A percentile compares a stretch with the other conserved stretches of the same genome.
These are phyloP conservation scores for Delphinus delphis DNA, from an alignment of 2,113 vertebrate species.

Conservation along the genomic window DNA sequence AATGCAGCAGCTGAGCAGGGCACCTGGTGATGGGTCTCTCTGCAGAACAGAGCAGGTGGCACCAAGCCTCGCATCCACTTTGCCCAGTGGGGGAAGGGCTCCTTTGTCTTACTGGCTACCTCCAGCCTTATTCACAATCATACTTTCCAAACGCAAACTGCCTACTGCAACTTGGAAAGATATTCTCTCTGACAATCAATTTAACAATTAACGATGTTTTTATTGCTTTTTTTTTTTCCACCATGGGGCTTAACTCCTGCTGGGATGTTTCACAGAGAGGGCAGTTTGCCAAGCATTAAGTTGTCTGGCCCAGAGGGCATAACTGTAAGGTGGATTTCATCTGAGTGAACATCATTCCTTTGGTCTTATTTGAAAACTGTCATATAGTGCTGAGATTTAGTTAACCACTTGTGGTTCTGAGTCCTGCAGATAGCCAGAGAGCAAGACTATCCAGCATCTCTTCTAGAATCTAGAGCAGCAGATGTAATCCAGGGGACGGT, in stretches of 20 bases:
- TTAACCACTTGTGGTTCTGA: constrained; percentile 65
- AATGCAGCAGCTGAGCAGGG: constrained; percentile 6
- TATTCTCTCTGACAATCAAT: constrained; percentile 73
- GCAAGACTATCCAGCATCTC: not conserved
- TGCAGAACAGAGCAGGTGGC: constrained; percentile 45
- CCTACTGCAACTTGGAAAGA: constrained; percentile 57
- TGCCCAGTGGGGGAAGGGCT: not conserved
- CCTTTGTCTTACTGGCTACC: constrained; percentile 9
- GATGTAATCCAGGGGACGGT: not conserved
- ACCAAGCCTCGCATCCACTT: not conserved
- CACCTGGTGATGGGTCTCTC: constrained; percentile 5
- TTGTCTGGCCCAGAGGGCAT: constrained; percentile 69
- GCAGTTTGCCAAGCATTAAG: constrained; percentile 75
- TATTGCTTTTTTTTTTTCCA: constrained; percentile 65
- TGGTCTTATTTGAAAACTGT: constrained; percentile 74
- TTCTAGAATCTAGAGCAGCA: not conserved
- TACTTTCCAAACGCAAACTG: constrained; percentile 45
- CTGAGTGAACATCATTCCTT: constrained; percentile 72
- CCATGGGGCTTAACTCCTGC: constrained; percentile 64
- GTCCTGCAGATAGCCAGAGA: not conserved
- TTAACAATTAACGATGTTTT: constrained; percentile 73
- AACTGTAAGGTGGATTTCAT: constrained; percentile 70
- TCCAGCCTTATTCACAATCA: constrained; percentile 14
- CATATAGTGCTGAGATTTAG: constrained; percentile 45
- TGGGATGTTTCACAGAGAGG: constrained; percentile 65